These are phyloP conservation scores for Temnothorax longispinosus DNA, from an alignment of 1,140 invertebrate genomes.

Conservation along the genomic window DNA sequence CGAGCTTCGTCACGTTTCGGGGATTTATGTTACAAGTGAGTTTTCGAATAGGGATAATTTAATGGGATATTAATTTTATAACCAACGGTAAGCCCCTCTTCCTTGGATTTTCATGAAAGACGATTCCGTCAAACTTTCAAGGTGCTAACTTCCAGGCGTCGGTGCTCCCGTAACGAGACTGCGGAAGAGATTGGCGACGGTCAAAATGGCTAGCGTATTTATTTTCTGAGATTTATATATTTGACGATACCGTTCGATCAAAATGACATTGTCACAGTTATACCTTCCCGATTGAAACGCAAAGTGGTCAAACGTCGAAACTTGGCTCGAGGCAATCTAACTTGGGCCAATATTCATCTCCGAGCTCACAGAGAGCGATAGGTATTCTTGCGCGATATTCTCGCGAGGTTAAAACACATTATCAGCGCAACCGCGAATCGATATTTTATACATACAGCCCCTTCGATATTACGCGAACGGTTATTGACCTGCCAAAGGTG, in stretches of 20 bases:
- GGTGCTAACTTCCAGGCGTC: background rate
- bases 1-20: constrained; percentile 65
- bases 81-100: background rate
- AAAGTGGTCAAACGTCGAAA: background rate
- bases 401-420: constrained; percentile 40
- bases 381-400: constrained; percentile 18
- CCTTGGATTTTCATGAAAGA: background rate
- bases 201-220: background rate
- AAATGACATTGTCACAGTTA: background rate
- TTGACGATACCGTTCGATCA: background rate
- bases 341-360: constrained; percentile 24
- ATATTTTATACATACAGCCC: constrained; percentile 35
- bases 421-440: constrained; percentile 34
- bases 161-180: background rate
- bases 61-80: background rate
- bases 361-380: background rate
- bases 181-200: background rate
- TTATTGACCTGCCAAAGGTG: constrained; percentile 45
- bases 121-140: background rate
- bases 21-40: constrained; percentile 37
- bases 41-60: background rate
- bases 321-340: constrained; percentile 24
- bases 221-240: background rate
- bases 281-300: background rate
- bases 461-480: constrained; percentile 43